These are phyloP conservation scores for Mesembrinibis cayennensis DNA, from an alignment of 2,113 vertebrate genomes.

Conservation along the genomic window DNA sequence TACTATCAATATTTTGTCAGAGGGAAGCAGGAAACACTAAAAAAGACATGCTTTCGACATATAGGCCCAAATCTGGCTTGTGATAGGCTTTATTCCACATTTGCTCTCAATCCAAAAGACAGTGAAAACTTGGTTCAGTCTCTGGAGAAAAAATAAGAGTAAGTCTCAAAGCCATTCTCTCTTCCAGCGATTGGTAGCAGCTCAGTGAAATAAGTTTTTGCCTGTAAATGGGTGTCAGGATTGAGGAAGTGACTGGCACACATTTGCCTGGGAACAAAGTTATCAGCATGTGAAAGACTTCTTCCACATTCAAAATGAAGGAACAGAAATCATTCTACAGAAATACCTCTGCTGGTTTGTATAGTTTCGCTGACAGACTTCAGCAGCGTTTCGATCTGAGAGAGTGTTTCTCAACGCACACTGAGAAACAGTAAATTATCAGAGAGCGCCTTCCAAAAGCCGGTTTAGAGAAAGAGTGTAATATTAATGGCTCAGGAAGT, in stretches of 20 bases:
- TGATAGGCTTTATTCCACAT: neutral
- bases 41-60: neutral
- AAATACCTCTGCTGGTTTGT: neutral
- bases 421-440: neutral
- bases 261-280: neutral
- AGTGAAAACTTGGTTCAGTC: neutral
- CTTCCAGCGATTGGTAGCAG: neutral
- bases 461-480: neutral
- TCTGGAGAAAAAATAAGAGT: neutral
- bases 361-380: constrained; percentile 3
- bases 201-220: neutral
- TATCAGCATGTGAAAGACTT: neutral
- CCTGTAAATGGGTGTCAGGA: neutral
- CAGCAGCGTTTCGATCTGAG: neutral
- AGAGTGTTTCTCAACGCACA: neutral
- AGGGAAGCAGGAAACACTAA: neutral
- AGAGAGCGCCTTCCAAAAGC: constrained; percentile 7
- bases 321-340: neutral
- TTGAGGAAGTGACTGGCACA: neutral
- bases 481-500: constrained; percentile 37
- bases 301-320: neutral
- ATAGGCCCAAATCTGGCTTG: neutral
- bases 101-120: neutral
- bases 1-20: neutral
- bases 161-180: neutral